These are phyloP conservation scores for Tetrapedia diversipes DNA, from an alignment of 2,888 invertebrate genomes.

Conservation along the genomic window DNA sequence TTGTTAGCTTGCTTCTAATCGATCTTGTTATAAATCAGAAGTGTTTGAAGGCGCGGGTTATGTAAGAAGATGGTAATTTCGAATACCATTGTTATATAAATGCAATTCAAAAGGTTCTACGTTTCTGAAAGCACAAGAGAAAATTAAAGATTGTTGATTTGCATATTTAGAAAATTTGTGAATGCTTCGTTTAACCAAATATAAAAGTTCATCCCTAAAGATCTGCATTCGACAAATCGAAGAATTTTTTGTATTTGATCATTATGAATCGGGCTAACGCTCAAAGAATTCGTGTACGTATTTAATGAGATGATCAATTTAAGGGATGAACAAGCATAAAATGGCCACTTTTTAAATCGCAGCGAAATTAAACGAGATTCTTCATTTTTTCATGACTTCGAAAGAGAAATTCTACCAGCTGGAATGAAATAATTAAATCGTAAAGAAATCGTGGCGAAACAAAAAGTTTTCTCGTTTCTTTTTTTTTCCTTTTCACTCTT, in stretches of 20 bases:
- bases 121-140: not conserved
- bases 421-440: too few relatives aligned
- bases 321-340: not conserved
- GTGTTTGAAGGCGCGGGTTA: not conserved
- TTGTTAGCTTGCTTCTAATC: not conserved
- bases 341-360: not conserved
- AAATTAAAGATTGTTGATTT: too few relatives aligned
- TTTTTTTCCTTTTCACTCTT: too few relatives aligned
- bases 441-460: too few relatives aligned
- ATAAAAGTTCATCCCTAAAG: too few relatives aligned
- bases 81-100: not conserved
- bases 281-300: not conserved
- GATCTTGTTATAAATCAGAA: not conserved
- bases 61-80: not conserved
- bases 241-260: too few relatives aligned
- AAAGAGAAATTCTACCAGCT: not conserved
- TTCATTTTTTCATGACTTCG: not conserved
- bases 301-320: not conserved
- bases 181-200: too few relatives aligned
- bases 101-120: not conserved
- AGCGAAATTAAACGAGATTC: not conserved
- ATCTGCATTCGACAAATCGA: too few relatives aligned
- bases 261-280: not conserved
- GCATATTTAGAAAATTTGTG: too few relatives aligned
- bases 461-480: too few relatives aligned